A percentile compares a stretch with the other conserved stretches of the same genome.
These are phyloP conservation scores for Drosophila simulans DNA, from an alignment of 1,140 invertebrate genomes.

Conservation along the genomic window DNA sequence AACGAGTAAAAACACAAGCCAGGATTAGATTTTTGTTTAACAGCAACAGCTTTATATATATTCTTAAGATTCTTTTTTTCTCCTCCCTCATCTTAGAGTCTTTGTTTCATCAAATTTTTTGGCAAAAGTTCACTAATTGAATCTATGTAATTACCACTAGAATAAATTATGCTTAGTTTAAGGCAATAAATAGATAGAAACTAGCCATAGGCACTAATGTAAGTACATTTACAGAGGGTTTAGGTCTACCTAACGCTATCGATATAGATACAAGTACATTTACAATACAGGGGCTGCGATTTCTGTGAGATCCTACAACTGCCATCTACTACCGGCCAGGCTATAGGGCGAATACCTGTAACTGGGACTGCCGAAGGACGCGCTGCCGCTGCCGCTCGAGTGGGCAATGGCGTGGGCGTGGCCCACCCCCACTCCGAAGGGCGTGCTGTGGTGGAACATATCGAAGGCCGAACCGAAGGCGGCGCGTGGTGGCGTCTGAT, in stretches of 20 bases:
- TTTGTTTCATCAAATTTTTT: conserved; percentile 57
- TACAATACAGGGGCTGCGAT: conserved; percentile 27
- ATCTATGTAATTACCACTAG: conserved; percentile 51
- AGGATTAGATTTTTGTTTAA: conserved; percentile 74
- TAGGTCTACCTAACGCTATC: conserved; percentile 17
- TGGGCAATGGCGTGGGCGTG: conserved; percentile 28
- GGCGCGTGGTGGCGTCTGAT: conserved; percentile 80
- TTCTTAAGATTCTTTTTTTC: conserved; percentile 53
- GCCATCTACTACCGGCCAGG: conserved; percentile 83
- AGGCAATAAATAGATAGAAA: conserved; percentile 70
- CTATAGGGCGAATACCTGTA: conserved; percentile 84
- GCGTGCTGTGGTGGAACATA: conserved; percentile 84
- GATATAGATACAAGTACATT: conserved; percentile 51
- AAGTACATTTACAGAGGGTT: conserved; percentile 44
- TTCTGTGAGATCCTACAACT: conserved; percentile 68
- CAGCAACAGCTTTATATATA: conserved; percentile 76
- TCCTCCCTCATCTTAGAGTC: conserved; percentile 27
- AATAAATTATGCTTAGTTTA: conserved; percentile 75
- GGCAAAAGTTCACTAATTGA: conserved; percentile 48
- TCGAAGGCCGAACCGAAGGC: conserved; percentile 83
- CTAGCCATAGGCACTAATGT: conserved; percentile 70
- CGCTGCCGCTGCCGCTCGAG: conserved; percentile 48
- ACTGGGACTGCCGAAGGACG: conserved; percentile 76
- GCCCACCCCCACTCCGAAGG: conserved; percentile 75
- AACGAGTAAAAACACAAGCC: conserved; percentile 70